Conservation (phyloP, 2,797 vertebrate genomes). For the Sphenodon punctatus region DNA sequence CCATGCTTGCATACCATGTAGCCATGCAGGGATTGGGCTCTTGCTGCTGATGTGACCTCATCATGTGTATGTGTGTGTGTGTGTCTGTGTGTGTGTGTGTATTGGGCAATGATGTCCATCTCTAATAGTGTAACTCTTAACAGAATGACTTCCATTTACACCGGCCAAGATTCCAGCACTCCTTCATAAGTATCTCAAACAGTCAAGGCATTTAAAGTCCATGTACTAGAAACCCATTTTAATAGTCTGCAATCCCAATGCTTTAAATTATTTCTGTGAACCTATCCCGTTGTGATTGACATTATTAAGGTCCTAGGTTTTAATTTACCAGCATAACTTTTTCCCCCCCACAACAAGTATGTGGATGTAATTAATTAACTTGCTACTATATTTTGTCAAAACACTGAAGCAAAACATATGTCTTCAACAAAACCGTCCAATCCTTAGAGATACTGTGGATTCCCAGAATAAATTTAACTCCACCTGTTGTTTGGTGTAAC, state of each 20-base stretch:
- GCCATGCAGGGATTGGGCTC: too few relatives aligned
- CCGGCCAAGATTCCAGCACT: neutral
- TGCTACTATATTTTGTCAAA: constrained; percentile 48
- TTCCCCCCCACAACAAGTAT: constrained; percentile 44
- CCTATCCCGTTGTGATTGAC: constrained; percentile 46
- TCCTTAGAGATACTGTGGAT: neutral
- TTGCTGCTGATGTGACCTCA: neutral
- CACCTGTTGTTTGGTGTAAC: neutral
- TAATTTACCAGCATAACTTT: constrained; percentile 45
- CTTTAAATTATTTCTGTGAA: constrained; percentile 20
- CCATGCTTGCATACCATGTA: too few relatives aligned
- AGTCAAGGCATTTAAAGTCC: neutral
- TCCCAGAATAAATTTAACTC: neutral
- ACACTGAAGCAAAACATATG: constrained; percentile 45
- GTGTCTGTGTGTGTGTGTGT: too few relatives aligned
- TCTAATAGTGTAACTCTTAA: too few relatives aligned
- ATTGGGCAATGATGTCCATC: too few relatives aligned
- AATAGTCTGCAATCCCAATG: constrained; percentile 17
- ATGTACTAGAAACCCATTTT: neutral
- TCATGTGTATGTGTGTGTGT: neutral
- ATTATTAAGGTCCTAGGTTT: constrained; percentile 41
- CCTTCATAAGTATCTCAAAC: neutral
- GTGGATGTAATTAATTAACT: constrained; percentile 55
- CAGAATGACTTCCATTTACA: neutral
- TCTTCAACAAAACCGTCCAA: constrained; percentile 35